Evolutionary conservation across 2,888 invertebrate species (phyloP), one percentile per base, ranked within the genome.

Genomic region (Brachylomia viminalis): DNA sequence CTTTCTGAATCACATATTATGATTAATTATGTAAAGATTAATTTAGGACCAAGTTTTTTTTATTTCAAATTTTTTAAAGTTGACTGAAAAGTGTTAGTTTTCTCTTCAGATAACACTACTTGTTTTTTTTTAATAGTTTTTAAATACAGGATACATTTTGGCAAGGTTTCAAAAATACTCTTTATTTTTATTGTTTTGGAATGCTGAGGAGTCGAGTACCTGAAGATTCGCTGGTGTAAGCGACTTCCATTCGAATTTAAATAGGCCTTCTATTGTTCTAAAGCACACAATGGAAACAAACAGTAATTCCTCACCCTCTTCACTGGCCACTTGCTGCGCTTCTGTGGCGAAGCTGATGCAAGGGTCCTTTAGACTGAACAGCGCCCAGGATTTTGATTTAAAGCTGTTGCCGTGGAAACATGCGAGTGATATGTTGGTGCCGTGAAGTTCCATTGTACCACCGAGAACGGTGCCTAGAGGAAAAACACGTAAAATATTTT

Each of bases 391-490:
- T 95, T 99, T 99, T 75, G 99, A 98, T 93, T 99, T 99, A 94
- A 99, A 99, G 95, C 99, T 99, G 92, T 99, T 98, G 54, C 99
- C 99, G 94, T 99, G 99, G 97, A 99, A 99, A 94, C 99, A 99
- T 7, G 99, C 99, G 84, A 99, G 96, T 11, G 99, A 99, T 77
- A 99, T 98, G 94, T 99, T 99, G 81, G 98, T 98, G 58, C 98
- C 98, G 94, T 98, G 98, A 85, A 99, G 95, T 95, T 99, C 98
- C 97, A 99, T 98, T 65, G 98, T 98, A 70, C 99, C 98, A 47
- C 99, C 99, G 1, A 99, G 96, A 23, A 98, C 98, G 42, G 98
- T 98, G 82, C 99, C 98, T 94, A 95, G 0, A 30, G 23, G 4
- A 49, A 61, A n/a, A 54, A 23, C n/a, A n/a, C 6, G 56, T 85